These are phyloP conservation scores for Halcyon smyrnensis DNA, from an alignment of 2,797 vertebrate genomes.

Conservation along the genomic window DNA sequence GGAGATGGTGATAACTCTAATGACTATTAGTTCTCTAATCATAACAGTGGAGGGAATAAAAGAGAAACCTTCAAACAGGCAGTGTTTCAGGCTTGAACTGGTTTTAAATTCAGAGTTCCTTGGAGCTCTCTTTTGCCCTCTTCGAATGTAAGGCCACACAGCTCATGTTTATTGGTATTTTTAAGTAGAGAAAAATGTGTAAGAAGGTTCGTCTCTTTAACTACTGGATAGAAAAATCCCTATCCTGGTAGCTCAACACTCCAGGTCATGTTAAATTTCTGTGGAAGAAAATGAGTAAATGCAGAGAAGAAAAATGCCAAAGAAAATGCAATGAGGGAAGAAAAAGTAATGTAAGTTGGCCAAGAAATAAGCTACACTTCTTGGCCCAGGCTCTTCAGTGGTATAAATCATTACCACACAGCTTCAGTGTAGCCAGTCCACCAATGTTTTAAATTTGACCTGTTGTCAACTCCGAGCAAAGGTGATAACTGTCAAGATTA, in stretches of 20 bases:
- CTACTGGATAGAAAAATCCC: background rate
- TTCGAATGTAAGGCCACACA: background rate
- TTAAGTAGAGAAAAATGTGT: background rate
- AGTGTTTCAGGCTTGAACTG: conserved; percentile 1
- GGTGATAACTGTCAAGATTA: background rate
- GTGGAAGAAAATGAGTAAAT: background rate
- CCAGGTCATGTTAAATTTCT: background rate
- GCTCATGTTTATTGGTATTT: background rate
- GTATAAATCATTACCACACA: background rate
- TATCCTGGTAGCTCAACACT: background rate
- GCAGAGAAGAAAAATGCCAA: conserved; percentile 19
- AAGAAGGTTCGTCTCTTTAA: background rate
- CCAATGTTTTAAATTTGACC: background rate
- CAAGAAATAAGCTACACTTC: background rate
- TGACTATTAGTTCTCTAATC: conserved; percentile 7
- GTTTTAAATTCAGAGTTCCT: background rate
- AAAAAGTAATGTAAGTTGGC: conserved; percentile 34
- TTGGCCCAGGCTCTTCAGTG: background rate
- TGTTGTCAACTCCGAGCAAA: background rate
- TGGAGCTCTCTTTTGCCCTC: background rate
- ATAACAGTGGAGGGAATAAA: conserved; percentile 1
- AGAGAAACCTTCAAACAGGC: background rate
- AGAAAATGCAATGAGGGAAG: conserved; percentile 19
- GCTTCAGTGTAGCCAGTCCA: background rate
- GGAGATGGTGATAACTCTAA: conserved; percentile 12